Evolutionary conservation across 2,888 invertebrate genomes (phyloP), one percentile per base, ranked within the genome.

Genomic region (Athalia rosae): DNA sequence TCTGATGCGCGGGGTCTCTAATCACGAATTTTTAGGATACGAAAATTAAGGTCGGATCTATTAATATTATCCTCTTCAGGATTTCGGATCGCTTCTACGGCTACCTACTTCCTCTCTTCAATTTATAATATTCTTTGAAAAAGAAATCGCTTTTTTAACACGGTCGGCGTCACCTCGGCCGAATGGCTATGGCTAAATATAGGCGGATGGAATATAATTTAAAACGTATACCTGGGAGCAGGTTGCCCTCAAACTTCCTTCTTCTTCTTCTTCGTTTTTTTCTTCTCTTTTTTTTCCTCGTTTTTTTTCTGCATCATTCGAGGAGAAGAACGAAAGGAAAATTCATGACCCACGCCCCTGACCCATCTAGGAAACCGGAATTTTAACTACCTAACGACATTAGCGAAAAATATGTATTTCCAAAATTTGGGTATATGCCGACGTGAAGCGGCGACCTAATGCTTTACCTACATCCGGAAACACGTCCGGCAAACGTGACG

Each of bases 401-500:
- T 61, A 13, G n/a, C 58, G 58, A 58, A 13, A 13, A 43, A n/a
- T 28, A 8, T 13, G 3, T 50, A n/a, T 28, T 58, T 13, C 58
- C 13, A n/a, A 56, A 48, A 58, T 47, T 41, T 71, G 6, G 13
- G 41, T 43, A 48, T 50, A 4, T 3, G n/a, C n/a, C 73, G 11
- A 62, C 78, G 64, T 48, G 11, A 74, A 9, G 6, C 45, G 69
- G 64, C 79, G 50, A 47, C 48, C 76, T 86, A 86, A 86, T 83
- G 83, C 83, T 83, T 83, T 83, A 82, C 84, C 85, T 81, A 79
- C 80, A 63, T 78, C 82, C 85, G 67, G 59, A 64, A 79, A 81
- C 86, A 86, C 85, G 86, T 85, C 82, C 77, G 56, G 66, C 76
- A 81, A 82, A 83, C 86, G 84, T 86, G 85, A 80, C 80, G 11